Evolutionary conservation across 2,797 vertebrate species (phyloP).

Genomic region (Sebastes oblongus): DNA sequence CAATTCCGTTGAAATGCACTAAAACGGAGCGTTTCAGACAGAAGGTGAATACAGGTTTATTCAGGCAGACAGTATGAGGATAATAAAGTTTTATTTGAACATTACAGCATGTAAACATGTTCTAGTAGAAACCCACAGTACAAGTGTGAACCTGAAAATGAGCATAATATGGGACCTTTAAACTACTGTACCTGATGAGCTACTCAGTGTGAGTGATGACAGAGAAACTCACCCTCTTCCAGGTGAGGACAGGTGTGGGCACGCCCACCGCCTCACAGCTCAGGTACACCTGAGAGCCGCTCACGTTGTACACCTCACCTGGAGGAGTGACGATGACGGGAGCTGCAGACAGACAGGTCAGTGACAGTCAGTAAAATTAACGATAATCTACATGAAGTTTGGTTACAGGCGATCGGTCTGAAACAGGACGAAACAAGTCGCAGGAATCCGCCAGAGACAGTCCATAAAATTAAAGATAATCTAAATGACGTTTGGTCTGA

Average conservation of each 20-base stretch:
- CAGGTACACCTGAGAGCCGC: slow-evolving; percentile 90
- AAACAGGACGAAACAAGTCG: no score
- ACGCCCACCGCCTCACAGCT: slow-evolving; percentile 93
- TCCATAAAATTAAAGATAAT: neutral
- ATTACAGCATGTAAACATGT: no score
- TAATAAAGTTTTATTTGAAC: no score
- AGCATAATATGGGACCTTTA: no score
- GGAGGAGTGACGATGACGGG: slow-evolving; percentile 91
- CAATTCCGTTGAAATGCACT: no score
- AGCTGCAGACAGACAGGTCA: slow-evolving; percentile 69
- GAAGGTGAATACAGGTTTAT: no score
- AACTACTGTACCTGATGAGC: neutral
- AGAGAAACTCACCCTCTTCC: slow-evolving; percentile 87
- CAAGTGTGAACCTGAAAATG: no score
- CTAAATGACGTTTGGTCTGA: neutral
- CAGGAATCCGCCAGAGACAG: neutral
- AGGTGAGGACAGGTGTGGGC: slow-evolving; percentile 92
- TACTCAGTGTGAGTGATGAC: neutral
- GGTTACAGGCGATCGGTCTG: neutral
- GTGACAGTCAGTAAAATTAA: neutral
- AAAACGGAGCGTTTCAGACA: no score
- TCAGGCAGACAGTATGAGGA: no score
- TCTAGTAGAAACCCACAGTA: no score
- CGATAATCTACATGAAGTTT: neutral
- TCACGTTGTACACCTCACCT: slow-evolving; percentile 90